Conservation (phyloP, 2,113 vertebrate species). For the Peromyscus polionotus region DNA sequence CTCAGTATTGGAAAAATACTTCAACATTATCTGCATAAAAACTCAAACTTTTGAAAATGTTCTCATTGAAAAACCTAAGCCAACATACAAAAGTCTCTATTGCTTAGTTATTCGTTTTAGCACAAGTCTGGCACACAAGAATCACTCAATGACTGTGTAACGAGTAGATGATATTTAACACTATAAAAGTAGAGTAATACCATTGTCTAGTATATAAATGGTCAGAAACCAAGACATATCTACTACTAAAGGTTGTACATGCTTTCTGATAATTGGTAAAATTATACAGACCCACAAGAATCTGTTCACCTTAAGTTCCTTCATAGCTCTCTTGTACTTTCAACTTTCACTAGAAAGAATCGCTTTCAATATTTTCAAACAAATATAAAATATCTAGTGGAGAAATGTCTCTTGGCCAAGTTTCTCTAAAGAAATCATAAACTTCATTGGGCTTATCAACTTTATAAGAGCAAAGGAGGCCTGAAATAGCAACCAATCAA, state of each 20-base stretch:
- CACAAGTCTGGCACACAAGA: background rate
- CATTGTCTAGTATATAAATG: background rate
- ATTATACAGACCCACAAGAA: background rate
- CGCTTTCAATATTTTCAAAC: conserved; percentile 20
- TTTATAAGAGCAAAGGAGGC: background rate
- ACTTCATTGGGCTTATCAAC: background rate
- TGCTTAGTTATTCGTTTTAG: background rate
- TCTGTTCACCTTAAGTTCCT: background rate
- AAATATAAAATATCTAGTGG: conserved; percentile 3
- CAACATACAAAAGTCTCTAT: background rate
- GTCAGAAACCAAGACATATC: background rate
- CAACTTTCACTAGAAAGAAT: background rate
- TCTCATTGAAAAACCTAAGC: background rate
- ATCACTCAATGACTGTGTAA: background rate
- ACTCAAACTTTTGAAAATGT: background rate
- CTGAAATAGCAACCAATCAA: background rate
- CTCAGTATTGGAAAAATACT: background rate
- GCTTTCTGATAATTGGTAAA: conserved; percentile 34
- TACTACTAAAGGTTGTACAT: background rate
- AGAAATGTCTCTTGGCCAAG: background rate
- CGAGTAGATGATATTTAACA: background rate
- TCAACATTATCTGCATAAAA: background rate
- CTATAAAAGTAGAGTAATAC: background rate
- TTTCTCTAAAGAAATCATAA: background rate
- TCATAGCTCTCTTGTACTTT: background rate